Base-by-base conservation (phyloP, 1,140 invertebrate species). In the Procambarus clarkii region DNA sequence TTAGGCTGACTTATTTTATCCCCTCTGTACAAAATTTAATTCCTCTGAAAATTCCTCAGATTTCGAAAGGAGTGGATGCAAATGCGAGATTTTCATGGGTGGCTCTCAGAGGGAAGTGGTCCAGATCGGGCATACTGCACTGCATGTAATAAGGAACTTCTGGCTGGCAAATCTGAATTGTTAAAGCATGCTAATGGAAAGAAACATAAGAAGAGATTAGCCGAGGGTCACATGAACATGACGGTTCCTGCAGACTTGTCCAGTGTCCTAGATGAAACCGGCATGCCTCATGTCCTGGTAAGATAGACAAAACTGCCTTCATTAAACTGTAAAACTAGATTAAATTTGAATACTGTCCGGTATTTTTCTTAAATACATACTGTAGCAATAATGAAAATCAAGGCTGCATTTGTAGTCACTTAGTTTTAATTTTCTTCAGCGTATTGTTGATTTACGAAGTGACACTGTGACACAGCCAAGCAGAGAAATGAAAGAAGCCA, bases 401-500 rank as follows among this genome's bases (percentile, higher is more conserved):
- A 69, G 34, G 3, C 3, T 3, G 21, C 34, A 45, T 2, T 50
- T 50, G 4, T 48, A 11, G 44, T 54, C 34, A 76, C 0, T 50
- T 13, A 50, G 15, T 64, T 24, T 82, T 45, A 15, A 21, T 15
- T 46, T 84, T 34, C 88, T 84, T 34, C 88, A 91, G 88, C 74
- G 76, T 24, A 91, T 96, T 2, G 95, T 97, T 8, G 97, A 97
- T 94, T 94, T 97, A 69, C 94, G 97, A 86, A 97, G 96, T 94
- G 97, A 97, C 93, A 97, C 97, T 1, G 93, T 97, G 2, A 96
- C 96, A 1, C 96, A 96, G 94, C 98, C 98, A 8, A 97, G 97
- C 8, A 93, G 95, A 54, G 96, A 96, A 84, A 99, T 99, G 98
- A 96, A 97, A 92, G 94, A 96, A 93, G 97, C 97, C 3, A 99